These are phyloP conservation scores for Chloropsis cyanopogon DNA, from an alignment of 2,113 vertebrate genomes.

Conservation along the genomic window DNA sequence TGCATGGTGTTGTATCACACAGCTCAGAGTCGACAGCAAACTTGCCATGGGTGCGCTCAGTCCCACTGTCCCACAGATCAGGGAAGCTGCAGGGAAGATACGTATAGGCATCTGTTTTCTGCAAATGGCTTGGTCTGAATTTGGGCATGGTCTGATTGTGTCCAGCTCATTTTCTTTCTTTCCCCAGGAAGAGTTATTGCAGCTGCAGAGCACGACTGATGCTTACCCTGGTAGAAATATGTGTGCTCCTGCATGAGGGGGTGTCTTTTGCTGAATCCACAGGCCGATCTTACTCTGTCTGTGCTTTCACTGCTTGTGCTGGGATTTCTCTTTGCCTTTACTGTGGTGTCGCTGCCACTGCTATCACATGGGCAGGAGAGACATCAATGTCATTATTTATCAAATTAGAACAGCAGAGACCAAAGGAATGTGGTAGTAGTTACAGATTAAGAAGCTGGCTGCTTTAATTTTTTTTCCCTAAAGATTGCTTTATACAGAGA, in stretches of 20 bases:
- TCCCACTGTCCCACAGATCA: neutral
- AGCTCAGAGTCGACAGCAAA: rapidly evolving
- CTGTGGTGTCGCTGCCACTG: neutral
- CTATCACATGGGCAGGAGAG: neutral
- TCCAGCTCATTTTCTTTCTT: neutral
- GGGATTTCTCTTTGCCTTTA: neutral
- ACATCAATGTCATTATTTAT: neutral
- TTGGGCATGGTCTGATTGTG: rapidly evolving
- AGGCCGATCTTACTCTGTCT: neutral
- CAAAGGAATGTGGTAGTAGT: neutral
- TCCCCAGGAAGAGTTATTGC: neutral
- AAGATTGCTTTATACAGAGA: neutral
- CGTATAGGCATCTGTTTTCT: neutral
- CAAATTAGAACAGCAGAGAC: neutral
- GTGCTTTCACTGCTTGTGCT: neutral
- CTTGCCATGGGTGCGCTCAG: neutral
- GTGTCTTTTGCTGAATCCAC: neutral
- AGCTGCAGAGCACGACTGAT: no score
- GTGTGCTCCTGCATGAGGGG: neutral
- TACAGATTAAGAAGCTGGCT: neutral
- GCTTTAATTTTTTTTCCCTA: neutral
- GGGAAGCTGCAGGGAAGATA: neutral
- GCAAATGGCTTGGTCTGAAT: neutral
- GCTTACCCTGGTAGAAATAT: neutral
- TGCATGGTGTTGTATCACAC: rapidly evolving